A percentile compares a stretch with the other conserved stretches of the same genome.
These are phyloP conservation scores for Ephydatia muelleri DNA, from an alignment of 37 sponge, comb jelly and placozoan species.

Conservation along the genomic window DNA sequence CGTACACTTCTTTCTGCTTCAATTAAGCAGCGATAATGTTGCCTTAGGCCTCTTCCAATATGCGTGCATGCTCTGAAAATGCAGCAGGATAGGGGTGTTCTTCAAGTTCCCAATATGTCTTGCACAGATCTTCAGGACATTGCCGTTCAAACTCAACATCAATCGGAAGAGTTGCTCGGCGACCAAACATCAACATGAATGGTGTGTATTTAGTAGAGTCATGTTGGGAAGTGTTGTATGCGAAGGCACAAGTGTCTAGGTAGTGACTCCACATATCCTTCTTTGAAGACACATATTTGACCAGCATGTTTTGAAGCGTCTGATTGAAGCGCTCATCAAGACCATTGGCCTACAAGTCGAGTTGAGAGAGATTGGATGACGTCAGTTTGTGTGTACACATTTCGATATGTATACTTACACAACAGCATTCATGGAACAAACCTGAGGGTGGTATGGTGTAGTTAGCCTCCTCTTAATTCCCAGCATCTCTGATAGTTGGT, in stretches of 20 bases:
- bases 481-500: conserved; percentile 12
- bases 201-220: conserved; percentile 70
- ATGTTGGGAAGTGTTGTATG: conserved; percentile 72
- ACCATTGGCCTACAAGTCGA: conserved; percentile 59
- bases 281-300: conserved; percentile 54
- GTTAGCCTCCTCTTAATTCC: conserved; percentile 45
- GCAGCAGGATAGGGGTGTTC: conserved; percentile 1
- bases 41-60: conserved; percentile 50
- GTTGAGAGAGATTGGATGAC: too few relatives aligned
- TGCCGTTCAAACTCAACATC: conserved; percentile 37
- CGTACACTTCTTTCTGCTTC: conserved; percentile 71
- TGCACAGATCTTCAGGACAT: conserved; percentile 9
- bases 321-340: conserved; percentile 69
- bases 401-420: too few relatives aligned
- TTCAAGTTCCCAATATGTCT: background rate
- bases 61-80: background rate
- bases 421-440: background rate
- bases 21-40: conserved; percentile 68
- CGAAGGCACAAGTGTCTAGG: conserved; percentile 70
- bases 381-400: too few relatives aligned
- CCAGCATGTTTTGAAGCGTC: conserved; percentile 67
- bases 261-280: conserved; percentile 44
- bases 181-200: conserved; percentile 68
- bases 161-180: conserved; percentile 60
- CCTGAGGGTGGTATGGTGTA: conserved; percentile 74